These are phyloP conservation scores for Heloderma charlesbogerti DNA, from an alignment of 2,113 vertebrate genomes.

Conservation along the genomic window DNA sequence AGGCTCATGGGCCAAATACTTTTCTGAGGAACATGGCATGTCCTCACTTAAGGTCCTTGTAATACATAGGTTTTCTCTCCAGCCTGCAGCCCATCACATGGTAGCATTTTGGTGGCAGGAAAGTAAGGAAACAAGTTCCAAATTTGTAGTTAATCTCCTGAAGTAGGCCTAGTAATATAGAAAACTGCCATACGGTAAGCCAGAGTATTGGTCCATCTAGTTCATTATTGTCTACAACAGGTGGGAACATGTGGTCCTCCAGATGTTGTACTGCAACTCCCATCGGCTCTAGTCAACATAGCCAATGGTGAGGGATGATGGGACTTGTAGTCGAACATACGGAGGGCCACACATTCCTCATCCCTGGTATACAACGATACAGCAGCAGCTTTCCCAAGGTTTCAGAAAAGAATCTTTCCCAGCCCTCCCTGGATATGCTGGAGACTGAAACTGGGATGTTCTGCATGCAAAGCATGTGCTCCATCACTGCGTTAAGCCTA, in stretches of 20 bases:
- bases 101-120: not conserved
- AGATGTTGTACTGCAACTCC: too few relatives aligned
- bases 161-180: not conserved
- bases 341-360: not conserved
- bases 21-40: not conserved
- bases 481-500: too few relatives aligned
- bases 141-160: not conserved
- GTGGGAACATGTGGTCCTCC: too few relatives aligned
- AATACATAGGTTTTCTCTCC: not conserved
- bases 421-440: not conserved
- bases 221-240: too few relatives aligned
- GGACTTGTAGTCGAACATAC: too few relatives aligned
- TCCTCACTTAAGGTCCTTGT: not conserved
- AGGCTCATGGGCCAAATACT: too few relatives aligned
- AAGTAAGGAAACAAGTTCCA: not conserved
- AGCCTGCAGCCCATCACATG: not conserved
- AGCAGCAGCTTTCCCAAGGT: not conserved
- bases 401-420: not conserved
- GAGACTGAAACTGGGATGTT: not conserved
- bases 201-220: too few relatives aligned
- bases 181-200: not conserved
- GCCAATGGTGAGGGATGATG: too few relatives aligned
- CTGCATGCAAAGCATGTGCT: not conserved
- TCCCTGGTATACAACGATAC: not conserved
- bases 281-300: too few relatives aligned